Base-by-base conservation (phyloP, 2,113 vertebrate species). In the Oophaga pumilio region DNA sequence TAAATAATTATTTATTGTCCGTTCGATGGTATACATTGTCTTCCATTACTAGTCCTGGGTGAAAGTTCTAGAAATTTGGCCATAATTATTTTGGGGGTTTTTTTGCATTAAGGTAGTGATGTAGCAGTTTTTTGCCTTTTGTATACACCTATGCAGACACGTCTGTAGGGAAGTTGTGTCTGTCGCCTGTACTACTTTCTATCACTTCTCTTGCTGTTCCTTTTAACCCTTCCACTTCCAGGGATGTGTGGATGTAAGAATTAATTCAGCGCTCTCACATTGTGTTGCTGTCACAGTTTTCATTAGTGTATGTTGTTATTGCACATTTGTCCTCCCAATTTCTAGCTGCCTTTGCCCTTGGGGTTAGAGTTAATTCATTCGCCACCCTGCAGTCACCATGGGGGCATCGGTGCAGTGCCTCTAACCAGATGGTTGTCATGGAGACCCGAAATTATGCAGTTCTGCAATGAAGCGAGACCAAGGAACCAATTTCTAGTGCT, bases 391-490 rank as follows among this genome's bases (percentile, higher is more conserved):
- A 6, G 68, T 17, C 5, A 83, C 79, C 85, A 89, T 56, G 53
- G 85, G 85, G 80, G 88, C 88, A 89, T 83, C 74, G 76, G 85
- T 78, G 82, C 82, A 17, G 76, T 88, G 86, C 86, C 49, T 57
- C 76, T 71, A 74, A 69, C 82, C 77, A 87, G 89, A 76, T 76
- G 13, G 64, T 87, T 76, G 68, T 76, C 89, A 88, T 85, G 76
- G 82, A 85, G 82, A 87, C 77, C 20, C 49, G 24, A 73, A 85
- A 89, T 87, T 85, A 85, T 76, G 82, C 82, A 76, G 81, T 66
- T 89, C 86, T 81, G 76, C 76, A 77, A 88, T 84, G 87, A 83
- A 88, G 86, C 87, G 73, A 88, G 87, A 88, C 81, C 87, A 77
- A 76, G 87, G 81, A 84, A 88, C 81, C 66, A 81, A 80, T 88